Evolutionary conservation across 2,113 vertebrate species (phyloP).

Genomic region (Rhea americana): DNA sequence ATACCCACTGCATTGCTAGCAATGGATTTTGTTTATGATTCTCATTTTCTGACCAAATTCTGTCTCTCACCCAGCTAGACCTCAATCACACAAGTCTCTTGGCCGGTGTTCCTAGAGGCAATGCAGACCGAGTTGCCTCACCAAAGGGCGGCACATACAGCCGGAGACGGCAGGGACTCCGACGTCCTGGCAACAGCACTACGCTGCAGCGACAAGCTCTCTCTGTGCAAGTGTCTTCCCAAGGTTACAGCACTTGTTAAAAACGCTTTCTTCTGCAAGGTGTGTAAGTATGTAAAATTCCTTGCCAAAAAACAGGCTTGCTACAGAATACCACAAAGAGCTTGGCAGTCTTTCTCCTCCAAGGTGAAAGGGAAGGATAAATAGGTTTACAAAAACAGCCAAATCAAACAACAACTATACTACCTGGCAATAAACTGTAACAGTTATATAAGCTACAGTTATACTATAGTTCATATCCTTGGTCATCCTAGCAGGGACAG

Average conservation of each 20-base stretch:
- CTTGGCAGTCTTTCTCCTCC: neutral
- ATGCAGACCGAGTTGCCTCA: neutral
- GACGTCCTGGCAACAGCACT: neutral
- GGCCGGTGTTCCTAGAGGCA: neutral
- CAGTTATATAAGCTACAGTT: neutral
- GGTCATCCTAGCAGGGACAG: neutral
- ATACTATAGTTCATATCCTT: neutral
- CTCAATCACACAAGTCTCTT: too few species aligned
- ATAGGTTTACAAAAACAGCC: neutral
- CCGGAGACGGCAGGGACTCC: neutral
- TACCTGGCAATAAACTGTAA: neutral
- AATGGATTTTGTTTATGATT: neutral
- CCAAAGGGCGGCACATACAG: neutral
- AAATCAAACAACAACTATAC: constrained; percentile 26
- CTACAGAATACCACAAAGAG: neutral
- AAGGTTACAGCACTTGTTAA: fast-evolving
- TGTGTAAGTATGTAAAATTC: fast-evolving
- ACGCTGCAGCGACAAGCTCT: neutral
- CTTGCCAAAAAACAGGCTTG: neutral
- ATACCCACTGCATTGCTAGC: too few species aligned
- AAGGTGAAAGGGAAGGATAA: constrained; percentile 48
- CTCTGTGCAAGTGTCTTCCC: neutral
- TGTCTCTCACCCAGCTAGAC: neutral
- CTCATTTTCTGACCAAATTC: neutral
- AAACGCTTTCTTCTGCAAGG: neutral